Evolutionary conservation across 2,797 vertebrate species (phyloP), one percentile per base, ranked within the genome.

Genomic region (Pangasius sanitwongsei): DNA sequence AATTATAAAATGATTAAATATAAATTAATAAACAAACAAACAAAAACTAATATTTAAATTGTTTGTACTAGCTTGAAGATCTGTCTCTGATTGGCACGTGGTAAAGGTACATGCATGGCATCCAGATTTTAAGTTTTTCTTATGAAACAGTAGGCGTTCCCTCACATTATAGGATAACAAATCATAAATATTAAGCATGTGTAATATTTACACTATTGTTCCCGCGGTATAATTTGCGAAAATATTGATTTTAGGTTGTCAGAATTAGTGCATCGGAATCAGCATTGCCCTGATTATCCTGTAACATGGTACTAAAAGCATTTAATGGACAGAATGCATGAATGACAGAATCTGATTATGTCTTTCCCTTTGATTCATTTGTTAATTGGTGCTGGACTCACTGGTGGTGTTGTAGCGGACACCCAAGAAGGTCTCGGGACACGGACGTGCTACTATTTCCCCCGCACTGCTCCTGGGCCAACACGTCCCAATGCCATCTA

Each of bases 351-450:
- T 48, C 23, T 11, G 41, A 28, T 6, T 50, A 15, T n/a, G 6
- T 50, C 28, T n/a, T 53, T 53, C 6, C n/a, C n/a, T 80, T 80
- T 57, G 53, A 31, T 37, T 59, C 78, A 23, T n/a, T 59, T 23
- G n/a, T 34, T 63, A 63, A 78, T 75, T 86, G 48, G 1, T 74
- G 34, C 28, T 69, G 53, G 23, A 90, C 97, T 95, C 95, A 98
- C 98, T 97, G 82, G 96, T 97, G 86, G 97, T 98, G 89, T 98
- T 98, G 95, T 98, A 98, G 41, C 97, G 96, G 92, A 98, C 97
- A 0, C 98, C 98, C 0, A 97, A 97, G 93, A 98, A 97, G 90
- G 94, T 97, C 48, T 98, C 97, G 0, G 98, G 98, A 88, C 98
- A 98, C 11, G 98, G 96, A 4, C 96, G 96, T 1, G 96, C 95